Evolutionary conservation across 2,113 vertebrate species (phyloP).

Genomic region (Takifugu bimaculatus): DNA sequence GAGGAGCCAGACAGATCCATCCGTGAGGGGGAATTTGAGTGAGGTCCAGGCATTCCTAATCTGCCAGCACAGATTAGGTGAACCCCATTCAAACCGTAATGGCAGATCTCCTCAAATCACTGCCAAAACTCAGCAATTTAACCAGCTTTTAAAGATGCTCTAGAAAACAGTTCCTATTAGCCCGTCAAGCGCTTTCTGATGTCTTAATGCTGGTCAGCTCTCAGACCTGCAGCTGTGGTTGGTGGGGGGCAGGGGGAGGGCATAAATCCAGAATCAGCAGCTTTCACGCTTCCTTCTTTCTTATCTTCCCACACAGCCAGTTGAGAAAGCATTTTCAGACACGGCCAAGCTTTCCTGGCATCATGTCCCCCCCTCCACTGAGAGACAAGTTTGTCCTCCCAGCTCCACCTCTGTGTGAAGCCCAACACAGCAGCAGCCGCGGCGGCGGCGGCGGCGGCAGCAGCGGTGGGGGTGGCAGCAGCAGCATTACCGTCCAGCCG

Average conservation of each 20-base stretch:
- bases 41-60: constrained; percentile 56
- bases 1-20: constrained; percentile 33
- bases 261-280: constrained; percentile 64
- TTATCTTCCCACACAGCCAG: constrained; percentile 72
- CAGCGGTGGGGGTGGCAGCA: constrained; percentile 45
- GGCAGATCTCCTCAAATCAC: constrained; percentile 69
- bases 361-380: constrained; percentile 37
- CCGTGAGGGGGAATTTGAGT: constrained; percentile 40
- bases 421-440: constrained; percentile 45
- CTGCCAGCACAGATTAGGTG: constrained; percentile 69
- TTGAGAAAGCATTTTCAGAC: constrained; percentile 57
- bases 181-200: constrained; percentile 60
- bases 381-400: constrained; percentile 56
- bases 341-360: constrained; percentile 66
- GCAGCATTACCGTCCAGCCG: constrained; percentile 57
- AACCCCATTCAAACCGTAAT: constrained; percentile 66
- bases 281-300: constrained; percentile 54
- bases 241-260: constrained; percentile 23
- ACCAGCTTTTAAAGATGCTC: constrained; percentile 69
- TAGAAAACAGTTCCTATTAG: constrained; percentile 61
- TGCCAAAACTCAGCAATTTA: constrained; percentile 65
- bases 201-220: constrained; percentile 73
- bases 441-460: neutral
- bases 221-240: constrained; percentile 59
- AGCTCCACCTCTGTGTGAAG: constrained; percentile 62